Base-by-base conservation (phyloP, 2,797 vertebrate genomes). In the Salarias fasciatus region DNA sequence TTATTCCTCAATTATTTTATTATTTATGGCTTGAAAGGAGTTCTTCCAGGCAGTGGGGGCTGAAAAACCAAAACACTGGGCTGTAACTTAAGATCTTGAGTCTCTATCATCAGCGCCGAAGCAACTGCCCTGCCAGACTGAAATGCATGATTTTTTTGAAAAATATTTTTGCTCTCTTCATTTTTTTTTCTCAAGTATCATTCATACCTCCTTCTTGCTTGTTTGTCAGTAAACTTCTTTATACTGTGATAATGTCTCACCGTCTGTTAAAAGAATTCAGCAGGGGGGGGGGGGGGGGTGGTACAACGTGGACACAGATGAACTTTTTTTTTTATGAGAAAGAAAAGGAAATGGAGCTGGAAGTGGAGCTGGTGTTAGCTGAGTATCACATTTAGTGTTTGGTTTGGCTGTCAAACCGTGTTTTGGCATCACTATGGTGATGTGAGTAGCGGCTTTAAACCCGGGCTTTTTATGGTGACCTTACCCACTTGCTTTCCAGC, bases 1-100 rank as follows among this genome's bases (percentile, higher is more conserved):
- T 78, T 83, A 86, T 86, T 86, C 70, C 77, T 79, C 74, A 75
- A 83, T 81, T 86, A 89, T 89, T 79, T 71, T 82, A 84, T 88
- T 83, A 89, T 88, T 89, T 84, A 89, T 83, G 75, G 69, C 78
- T 72, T 75, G 18, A 72, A 72, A 69, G 57, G 36, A 80, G 61
- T 18, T 61, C 79, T 83, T 88, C 83, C 80, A 87, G 81, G 79
- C 80, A 79, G 62, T 56, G 54, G 76, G 79, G 73, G 70, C 83
- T 79, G 69, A 83, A 67, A 80, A 83, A 86, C 77, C 73, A 79
- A 89, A 88, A 82, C 69, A 84, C 14, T 51, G 59, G 69, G 43
- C 43, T 45, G 53, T 86, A 85, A 88, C 69, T 72, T 69, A 52
- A 75, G 53, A 69, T 68, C 72, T 41, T 15, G 49, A 74, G 66